Evolutionary conservation across 2,113 vertebrate species (phyloP), one percentile per base, ranked within the genome.

Genomic region (Phasianus colchicus): DNA sequence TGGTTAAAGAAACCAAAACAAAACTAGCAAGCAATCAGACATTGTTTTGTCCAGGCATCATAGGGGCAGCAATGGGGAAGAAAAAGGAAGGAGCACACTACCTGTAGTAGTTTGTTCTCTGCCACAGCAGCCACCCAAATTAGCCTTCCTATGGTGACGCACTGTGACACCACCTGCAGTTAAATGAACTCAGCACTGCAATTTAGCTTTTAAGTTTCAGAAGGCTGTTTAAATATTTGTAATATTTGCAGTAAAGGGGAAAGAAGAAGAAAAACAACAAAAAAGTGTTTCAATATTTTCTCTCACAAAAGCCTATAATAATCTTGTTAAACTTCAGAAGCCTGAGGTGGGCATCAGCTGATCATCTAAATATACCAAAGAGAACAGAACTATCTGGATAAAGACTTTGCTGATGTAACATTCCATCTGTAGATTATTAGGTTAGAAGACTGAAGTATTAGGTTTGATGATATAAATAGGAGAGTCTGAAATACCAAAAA

Each of bases 81-180:
- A 40, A 30, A 88, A 48, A 74, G 36, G 22, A 72, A 50, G 50
- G 24, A 77, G n/a, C 55, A 38, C 34, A 21, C 10, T 34, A 67
- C 19, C 19, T 77, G 13, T 54, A 36, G 38, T 0, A 0, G 58
- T 9, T 83, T 36, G 15, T 66, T 74, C 64, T 58, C 58, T 69
- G 57, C 69, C 50, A 42, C 19, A 48, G 42, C 40, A 90, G 42
- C 42, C 60, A 86, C 66, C 22, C 47, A 71, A 75, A 72, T 57
- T 24, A 34, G 11, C 24, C 43, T 66, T 66, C 55, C 69, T 43
- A 22, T 27, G 63, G 27, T 30, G 27, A 64, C 0, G 0, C 14
- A 48, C 2, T 1, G n/a, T 2, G 3, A 65, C 0, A 1, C 19
- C 6, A 15, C 17, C 7, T 0, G 0, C 11, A 43, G 40, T 40